Evolutionary conservation across 2,888 invertebrate genomes (phyloP).

Genomic region (Sminthurinus aureus): DNA sequence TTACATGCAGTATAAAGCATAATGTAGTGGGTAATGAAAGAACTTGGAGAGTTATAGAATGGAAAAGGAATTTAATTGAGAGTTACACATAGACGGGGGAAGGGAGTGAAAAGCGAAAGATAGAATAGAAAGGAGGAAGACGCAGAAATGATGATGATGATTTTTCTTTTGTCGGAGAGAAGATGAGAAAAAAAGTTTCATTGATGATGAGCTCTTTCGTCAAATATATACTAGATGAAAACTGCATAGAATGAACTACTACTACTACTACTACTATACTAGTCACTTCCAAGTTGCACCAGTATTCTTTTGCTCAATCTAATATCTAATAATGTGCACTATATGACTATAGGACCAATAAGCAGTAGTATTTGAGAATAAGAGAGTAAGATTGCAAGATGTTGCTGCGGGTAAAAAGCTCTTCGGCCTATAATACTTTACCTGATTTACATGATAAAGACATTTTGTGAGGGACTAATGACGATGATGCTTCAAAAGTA

Average conservation of each 20-base stretch:
- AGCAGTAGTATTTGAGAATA: neutral
- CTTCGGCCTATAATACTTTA: slow-evolving; percentile 21
- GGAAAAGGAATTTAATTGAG: slow-evolving; percentile 31
- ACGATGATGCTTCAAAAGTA: slow-evolving; percentile 16
- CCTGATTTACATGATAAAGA: slow-evolving; percentile 60
- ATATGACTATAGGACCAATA: slow-evolving; percentile 13
- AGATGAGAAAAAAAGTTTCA: slow-evolving; percentile 31
- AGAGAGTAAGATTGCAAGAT: slow-evolving; percentile 36
- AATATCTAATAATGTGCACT: slow-evolving; percentile 29
- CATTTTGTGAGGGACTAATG: slow-evolving; percentile 49
- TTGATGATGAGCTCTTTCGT: slow-evolving; percentile 40
- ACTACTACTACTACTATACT: no score
- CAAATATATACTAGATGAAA: neutral
- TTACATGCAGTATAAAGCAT: no score
- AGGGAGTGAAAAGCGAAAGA: neutral
- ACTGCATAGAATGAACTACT: no score
- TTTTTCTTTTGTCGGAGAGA: slow-evolving; percentile 38
- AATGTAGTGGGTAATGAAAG: slow-evolving; percentile 23
- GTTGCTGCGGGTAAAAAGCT: slow-evolving; percentile 35
- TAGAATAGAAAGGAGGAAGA: slow-evolving; percentile 10
- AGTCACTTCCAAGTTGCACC: no score
- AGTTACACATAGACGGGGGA: slow-evolving; percentile 21
- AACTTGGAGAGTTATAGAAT: slow-evolving; percentile 14
- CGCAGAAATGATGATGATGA: slow-evolving; percentile 15
- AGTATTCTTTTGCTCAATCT: slow-evolving; percentile 21